Evolutionary conservation across 2,113 vertebrate species (phyloP), one percentile per base, ranked within the genome.

Genomic region (Dicrurus megarhynchus): DNA sequence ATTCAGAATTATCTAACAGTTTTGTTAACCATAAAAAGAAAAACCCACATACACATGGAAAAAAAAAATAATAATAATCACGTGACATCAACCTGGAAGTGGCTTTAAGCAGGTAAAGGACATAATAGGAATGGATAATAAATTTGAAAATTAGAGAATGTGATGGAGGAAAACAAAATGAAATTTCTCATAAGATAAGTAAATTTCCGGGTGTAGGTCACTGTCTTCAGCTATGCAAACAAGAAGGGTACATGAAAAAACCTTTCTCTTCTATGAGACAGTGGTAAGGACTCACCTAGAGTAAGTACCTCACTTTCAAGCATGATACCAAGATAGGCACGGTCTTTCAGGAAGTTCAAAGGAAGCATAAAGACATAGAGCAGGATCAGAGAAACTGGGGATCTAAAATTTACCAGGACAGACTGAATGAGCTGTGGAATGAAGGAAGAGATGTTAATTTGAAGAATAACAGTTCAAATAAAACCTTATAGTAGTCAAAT

Each of bases 131-230:
- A 83, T 42, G 41, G 27, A 76, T 37, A 93, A 89, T 28, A 1
- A 37, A 64, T 41, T 61, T 70, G 39, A 74, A 84, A 94, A 69
- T 1, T 65, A 13, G 13, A 68, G 37, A 93, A 56, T 11, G 11
- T 69, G 23, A 55, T 80, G 22, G 13, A 79, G n/a, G 32, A 93
- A 87, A 76, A 71, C 17, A 50, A 50, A n/a, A 71, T 57, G 3
- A 44, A 79, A 82, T 52, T 61, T 68, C n/a, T 49, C 44, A 52
- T 39, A 67, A 87, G 13, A 18, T 52, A 71, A 7, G 39, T 87
- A 87, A 75, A 91, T 87, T 87, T 71, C n/a, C 35, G 71, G 53
- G 71, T 60, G 10, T 78, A 87, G 56, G 77, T 87, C 84, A 81
- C 35, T 50, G 30, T 82, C 47, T 56, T 73, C 52, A 84, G 27